Percentiles rank a stretch among this genome's conserved stretches.
Conservation (phyloP, 1,140 invertebrate species). For the Chionoecetes opilio region DNA sequence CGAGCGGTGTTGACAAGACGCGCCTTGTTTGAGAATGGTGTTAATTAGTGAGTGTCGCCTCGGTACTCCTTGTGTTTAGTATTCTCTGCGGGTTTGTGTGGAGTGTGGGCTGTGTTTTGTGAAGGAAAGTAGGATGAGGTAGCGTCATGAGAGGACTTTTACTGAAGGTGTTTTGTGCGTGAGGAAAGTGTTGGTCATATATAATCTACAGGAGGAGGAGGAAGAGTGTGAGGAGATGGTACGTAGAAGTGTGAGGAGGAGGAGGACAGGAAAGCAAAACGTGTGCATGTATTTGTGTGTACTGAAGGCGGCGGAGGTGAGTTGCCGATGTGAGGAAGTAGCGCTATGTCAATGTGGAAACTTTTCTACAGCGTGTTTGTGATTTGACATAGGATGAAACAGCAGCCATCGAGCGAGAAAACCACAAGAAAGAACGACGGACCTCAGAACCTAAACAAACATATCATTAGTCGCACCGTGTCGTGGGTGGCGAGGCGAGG, state of each 20-base stretch:
- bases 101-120: too few species aligned
- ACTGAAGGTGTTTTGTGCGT: too few species aligned
- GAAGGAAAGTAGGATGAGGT: not conserved
- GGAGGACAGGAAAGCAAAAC: not conserved
- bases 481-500: not conserved
- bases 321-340: too few species aligned
- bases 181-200: too few species aligned
- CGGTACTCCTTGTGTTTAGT: too few species aligned
- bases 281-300: too few species aligned
- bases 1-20: not conserved
- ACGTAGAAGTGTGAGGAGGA: too few species aligned
- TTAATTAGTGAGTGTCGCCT: not conserved
- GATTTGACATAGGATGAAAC: not conserved
- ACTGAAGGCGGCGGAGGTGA: too few species aligned
- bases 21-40: conserved; percentile 16
- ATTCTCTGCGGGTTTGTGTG: too few species aligned
- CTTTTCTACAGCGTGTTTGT: not conserved
- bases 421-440: not conserved
- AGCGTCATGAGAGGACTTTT: too few species aligned
- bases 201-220: too few species aligned
- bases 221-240: too few species aligned
- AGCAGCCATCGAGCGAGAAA: not conserved
- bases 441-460: conserved; percentile 28
- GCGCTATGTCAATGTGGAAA: not conserved
- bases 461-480: not conserved